These are phyloP conservation scores for Rhinoderma darwinii DNA, from an alignment of 2,113 vertebrate species.

Conservation along the genomic window DNA sequence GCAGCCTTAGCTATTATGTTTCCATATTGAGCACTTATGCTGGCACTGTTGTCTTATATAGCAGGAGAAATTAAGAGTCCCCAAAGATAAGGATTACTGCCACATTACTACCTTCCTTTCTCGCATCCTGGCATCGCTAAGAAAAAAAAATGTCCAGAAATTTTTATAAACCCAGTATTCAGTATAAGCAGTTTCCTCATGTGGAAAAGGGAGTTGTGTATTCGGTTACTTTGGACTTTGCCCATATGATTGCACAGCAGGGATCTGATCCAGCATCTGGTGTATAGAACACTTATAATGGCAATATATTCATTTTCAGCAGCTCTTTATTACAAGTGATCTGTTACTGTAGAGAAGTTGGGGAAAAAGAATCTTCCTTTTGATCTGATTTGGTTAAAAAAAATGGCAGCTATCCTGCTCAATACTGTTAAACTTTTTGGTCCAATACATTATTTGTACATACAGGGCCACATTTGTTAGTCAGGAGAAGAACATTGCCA, in stretches of 20 bases:
- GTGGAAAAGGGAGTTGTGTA: neutral
- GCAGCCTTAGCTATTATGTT: no score
- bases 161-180: neutral
- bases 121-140: neutral
- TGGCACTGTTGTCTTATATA: no score
- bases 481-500: no score
- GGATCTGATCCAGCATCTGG: neutral
- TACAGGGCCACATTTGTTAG: no score
- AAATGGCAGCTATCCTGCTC: neutral
- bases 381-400: neutral
- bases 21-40: no score
- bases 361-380: neutral
- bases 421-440: no score
- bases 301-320: neutral
- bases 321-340: neutral
- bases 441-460: no score
- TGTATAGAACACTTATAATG: neutral
- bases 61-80: no score
- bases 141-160: neutral
- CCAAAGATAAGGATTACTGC: neutral
- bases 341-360: neutral
- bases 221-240: neutral
- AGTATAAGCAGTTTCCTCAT: neutral
- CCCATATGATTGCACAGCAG: neutral
- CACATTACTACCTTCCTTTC: neutral